Base-by-base conservation (phyloP, 2,113 vertebrate species). In the Gymnarchus niloticus region DNA sequence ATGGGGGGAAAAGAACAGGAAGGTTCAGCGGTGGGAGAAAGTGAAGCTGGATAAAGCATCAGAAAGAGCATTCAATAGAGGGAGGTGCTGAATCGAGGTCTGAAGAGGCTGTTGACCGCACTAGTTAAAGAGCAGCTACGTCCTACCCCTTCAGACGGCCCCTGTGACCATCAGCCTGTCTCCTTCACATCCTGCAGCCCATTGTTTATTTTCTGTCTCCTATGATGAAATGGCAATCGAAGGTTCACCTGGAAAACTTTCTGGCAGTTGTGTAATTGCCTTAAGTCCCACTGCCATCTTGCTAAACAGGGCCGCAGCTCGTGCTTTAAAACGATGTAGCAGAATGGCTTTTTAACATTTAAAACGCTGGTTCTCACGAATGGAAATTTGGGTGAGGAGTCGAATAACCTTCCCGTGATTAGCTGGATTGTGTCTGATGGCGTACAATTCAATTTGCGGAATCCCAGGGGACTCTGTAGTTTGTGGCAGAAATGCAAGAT, bases 231-330 rank as follows among this genome's bases (percentile, higher is more conserved):
- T 44, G 37, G 12, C 83, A 84, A 44, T 51, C 83, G 21, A 14
- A 56, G 81, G 44, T 41, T 73, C 28, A 33, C 65, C 33, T 37
- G 41, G 33, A 25, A 84, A 25, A 84, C 6, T 59, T 51, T 19
- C 51, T 56, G 6, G 51, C 14, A 28, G 48, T 89, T 83, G 87
- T 85, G 85, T 87, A 88, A 87, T 89, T 87, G 87, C 51, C 85
- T 61, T 52, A 83, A 44, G 54, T 1, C 33, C 81, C 81, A 87
- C 54, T 48, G 84, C 85, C 81, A 81, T 21, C 51, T 86, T 23
- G n/a, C 69, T 23, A 23, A 82, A 28, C 85, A 82, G 51, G 51
- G 49, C 65, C 49, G 41, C 61, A 54, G 49, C 56, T 57, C 73
- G 44, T 82, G 48, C 41, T 78, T 78, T 56, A 78, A 85, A 46